Evolutionary conservation across 2,888 invertebrate species (phyloP), one percentile per base, ranked within the genome.

Genomic region (Netelia virgata): DNA sequence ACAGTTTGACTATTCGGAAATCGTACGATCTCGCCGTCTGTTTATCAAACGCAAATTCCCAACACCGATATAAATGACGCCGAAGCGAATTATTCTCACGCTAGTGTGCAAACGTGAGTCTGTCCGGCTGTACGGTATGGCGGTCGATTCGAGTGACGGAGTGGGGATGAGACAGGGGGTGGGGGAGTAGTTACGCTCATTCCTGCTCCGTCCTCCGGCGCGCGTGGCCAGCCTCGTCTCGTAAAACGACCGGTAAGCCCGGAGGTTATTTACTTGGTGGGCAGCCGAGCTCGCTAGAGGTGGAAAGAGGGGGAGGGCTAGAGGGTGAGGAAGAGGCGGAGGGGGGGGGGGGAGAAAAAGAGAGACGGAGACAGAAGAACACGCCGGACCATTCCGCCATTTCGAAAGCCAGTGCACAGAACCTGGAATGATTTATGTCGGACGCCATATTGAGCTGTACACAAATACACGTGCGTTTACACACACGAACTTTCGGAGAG

Each of bases 231-330:
- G 78, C 70, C 82, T 74, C 80, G 84, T 85, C 85, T 83, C 86
- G 68, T 81, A 68, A 81, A 82, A 74, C 89, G 90, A 88, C 88
- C 90, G 88, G 88, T 90, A 89, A 90, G 88, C 88, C 88, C 78
- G 70, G 64, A 64, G 82, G 81, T 82, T 84, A 84, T 84, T 84
- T 84, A 82, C 84, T 78, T 68, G 84, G 63, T 75, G 70, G 81
- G 63, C 41, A 20, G 43, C 3, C 59, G 18, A 64, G 73, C 43
- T 69, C 14, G 50, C 57, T 82, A 61, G 63, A 76, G 83, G 72
- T 72, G 64, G 63, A 78, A 73, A 79, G 76, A 82, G 70, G 69
- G 70, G 83, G 76, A 76, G 72, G 47, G 53, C 64, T 28, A 79
- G 77, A 82, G 75, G 64, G 76, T 75, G 53, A 68, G 72, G 53